phyloP scores from a whole-genome alignment of 2,797 vertebrate genomes.

The Phrynocephalus vlangalii region DNA sequence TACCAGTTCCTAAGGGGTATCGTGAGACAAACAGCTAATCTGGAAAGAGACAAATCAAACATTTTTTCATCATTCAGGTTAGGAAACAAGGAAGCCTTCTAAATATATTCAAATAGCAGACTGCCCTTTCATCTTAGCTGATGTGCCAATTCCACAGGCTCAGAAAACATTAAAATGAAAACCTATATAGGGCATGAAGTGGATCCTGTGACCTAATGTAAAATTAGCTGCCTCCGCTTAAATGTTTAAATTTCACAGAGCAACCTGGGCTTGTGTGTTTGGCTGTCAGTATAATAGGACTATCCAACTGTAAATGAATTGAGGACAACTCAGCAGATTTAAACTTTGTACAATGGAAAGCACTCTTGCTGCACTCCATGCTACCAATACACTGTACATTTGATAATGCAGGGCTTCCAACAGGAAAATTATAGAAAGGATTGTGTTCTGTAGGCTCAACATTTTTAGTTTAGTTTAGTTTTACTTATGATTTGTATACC shows the following conservation, averaged over 20 bases:
- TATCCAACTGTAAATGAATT: slow-evolving; percentile 28
- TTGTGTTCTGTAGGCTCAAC: not conserved
- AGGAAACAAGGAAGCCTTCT: not conserved
- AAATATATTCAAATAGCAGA: not conserved
- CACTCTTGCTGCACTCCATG: not conserved
- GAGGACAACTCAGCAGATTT: slow-evolving; percentile 16
- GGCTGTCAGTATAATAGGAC: not conserved
- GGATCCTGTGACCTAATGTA: not conserved
- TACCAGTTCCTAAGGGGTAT: not conserved
- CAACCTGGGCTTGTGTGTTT: not conserved
- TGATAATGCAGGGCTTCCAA: not conserved
- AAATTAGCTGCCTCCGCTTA: slow-evolving; percentile 18
- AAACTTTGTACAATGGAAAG: slow-evolving; percentile 19
- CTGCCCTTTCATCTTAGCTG: not conserved
- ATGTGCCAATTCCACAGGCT: slow-evolving; percentile 22
- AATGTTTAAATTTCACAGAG: not conserved
- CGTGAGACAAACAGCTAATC: not conserved
- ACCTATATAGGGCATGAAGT: slow-evolving; percentile 3
- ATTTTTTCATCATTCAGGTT: not conserved
- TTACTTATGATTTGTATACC: too few species aligned
- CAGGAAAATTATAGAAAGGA: not conserved
- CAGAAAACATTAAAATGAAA: slow-evolving; percentile 10
- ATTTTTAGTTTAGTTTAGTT: too few species aligned
- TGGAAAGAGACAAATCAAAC: slow-evolving; percentile 1
- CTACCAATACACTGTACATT: not conserved